Evolutionary conservation across 2,113 vertebrate genomes (phyloP), one percentile per base, ranked within the genome.

Genomic region (Passer montanus): DNA sequence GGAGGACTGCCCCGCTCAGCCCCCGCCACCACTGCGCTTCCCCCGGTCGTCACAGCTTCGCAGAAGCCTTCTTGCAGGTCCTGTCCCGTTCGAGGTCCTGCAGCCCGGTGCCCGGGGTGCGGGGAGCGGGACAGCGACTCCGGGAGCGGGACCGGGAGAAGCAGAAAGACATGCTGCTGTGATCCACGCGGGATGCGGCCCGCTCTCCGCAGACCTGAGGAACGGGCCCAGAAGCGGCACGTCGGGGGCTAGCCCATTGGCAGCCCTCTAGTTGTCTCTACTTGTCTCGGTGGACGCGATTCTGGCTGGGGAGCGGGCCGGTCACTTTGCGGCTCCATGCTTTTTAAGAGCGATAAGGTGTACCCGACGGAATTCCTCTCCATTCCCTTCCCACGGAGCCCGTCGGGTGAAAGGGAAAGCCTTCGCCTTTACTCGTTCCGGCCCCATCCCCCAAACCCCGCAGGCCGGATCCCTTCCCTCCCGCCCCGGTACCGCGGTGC

Each of bases 21-120:
- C 27, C 59, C 28, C 4, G 33, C 24, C 43, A 13, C 4, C 7
- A 7, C 30, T 33, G 11, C 10, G 5, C 49, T 33, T 55, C 33
- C 6, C 24, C 13, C 7, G 4, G 17, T 4, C 7, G 15, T 13
- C 15, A 11, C 1, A 39, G 67, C 16, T 17, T 13, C 26, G 3
- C 47, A 67, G n/a, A 79, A 58, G 11, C 47, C n/a, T 50, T 5
- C 43, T 17, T 8, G 47, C 46, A 13, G 6, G 5, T 50, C 46
- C 24, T 50, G 53, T 27, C 43, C 30, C 1, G 60, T 15, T 31
- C 26, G 17, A 37, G 20, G 21, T 26, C 28, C 19, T 10, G 10
- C 50, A 52, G 33, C 28, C 69, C 30, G 4, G 3, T 4, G 22
- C 3, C 10, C 18, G 2, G 11, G 10, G 1, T 8, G 17, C 13